A percentile compares a stretch with the other conserved stretches of the same genome.
Conservation (phyloP, 2,888 invertebrate species). For the Phyllotreta cruciferae region DNA sequence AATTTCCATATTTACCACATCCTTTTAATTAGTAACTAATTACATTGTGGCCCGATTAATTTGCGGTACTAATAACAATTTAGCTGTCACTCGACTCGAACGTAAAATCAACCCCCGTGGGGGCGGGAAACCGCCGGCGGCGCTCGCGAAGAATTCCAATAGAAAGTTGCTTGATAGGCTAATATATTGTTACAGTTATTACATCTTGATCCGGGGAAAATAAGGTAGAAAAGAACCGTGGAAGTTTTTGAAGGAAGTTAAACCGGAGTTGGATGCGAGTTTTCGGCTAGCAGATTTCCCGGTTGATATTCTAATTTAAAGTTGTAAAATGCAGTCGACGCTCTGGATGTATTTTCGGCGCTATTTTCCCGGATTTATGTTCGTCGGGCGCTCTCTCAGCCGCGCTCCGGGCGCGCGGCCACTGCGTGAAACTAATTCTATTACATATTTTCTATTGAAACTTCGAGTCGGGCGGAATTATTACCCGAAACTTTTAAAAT, state of each 20-base stretch:
- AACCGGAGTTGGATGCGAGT: constrained; percentile 31
- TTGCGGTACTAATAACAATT: no score
- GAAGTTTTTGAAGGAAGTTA: constrained; percentile 31
- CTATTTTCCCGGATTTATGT: constrained; percentile 43
- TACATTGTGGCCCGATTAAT: no score
- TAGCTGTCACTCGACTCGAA: no score
- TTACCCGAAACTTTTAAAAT: no score
- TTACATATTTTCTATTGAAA: no score
- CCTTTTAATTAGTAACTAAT: no score
- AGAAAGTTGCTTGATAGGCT: constrained; percentile 47
- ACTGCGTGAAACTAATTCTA: no score
- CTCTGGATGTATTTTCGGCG: constrained; percentile 42
- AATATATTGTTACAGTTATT: constrained; percentile 51
- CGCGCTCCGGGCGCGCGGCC: no score
- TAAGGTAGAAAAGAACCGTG: constrained; percentile 43
- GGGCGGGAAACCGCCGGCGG: background rate
- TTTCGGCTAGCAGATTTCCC: constrained; percentile 41
- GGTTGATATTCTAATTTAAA: constrained; percentile 50
- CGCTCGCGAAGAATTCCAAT: constrained; percentile 43
- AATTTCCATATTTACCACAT: no score
- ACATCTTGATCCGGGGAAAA: constrained; percentile 48
- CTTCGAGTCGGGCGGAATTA: no score
- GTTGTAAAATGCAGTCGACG: constrained; percentile 47
- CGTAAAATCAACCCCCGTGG: no score
- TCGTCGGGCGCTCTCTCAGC: constrained; percentile 17